Base-by-base conservation (phyloP, 2,888 invertebrate genomes). In the Drosophila mimetica region DNA sequence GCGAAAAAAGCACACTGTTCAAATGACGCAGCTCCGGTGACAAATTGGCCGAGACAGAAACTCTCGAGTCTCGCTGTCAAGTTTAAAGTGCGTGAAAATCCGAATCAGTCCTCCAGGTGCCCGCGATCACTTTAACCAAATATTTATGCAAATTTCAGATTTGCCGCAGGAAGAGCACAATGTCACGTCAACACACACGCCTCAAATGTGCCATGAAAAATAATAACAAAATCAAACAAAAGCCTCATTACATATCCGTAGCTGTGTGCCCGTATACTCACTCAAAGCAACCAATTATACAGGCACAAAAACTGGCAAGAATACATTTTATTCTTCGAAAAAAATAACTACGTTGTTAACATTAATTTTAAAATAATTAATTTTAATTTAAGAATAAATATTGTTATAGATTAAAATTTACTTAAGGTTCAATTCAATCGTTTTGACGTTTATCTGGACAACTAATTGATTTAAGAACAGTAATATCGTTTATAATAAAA, bases 131-230 rank as follows among this genome's bases (percentile, higher is more conserved):
- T 71, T 70, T 75, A 74, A 36, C 85, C 85, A 88, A 85, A 83
- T 71, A 61, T 73, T 72, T 78, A 87, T 84, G 87, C 75, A 82
- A 88, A 87, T 37, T 11, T 32, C n/a, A 59, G 57, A 61, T 71
- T 63, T 65, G 76, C 66, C 76, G 75, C 88, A 88, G 88, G 89
- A 88, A 88, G 79, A 73, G 65, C 70, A 34, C 89, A 88, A 89
- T 89, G 88, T 53, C 88, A 75, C 75, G 60, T 74, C 74, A 75
- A 52, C 55, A 71, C n/a, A 34, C 13, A 34, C 55, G 69, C 60
- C 66, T 44, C 57, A 71, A 67, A 58, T 67, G 65, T 61, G 57
- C 54, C 75, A 71, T 76, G 77, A 77, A 74, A 71, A 77, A 57
- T 59, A 74, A 30, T 67, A 67, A 60, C 46, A 61, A 70, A 79